A percentile compares a stretch with the other conserved stretches of the same genome.
phyloP scores from a whole-genome alignment of 2,888 invertebrate species.

The Metalampra italica region DNA sequence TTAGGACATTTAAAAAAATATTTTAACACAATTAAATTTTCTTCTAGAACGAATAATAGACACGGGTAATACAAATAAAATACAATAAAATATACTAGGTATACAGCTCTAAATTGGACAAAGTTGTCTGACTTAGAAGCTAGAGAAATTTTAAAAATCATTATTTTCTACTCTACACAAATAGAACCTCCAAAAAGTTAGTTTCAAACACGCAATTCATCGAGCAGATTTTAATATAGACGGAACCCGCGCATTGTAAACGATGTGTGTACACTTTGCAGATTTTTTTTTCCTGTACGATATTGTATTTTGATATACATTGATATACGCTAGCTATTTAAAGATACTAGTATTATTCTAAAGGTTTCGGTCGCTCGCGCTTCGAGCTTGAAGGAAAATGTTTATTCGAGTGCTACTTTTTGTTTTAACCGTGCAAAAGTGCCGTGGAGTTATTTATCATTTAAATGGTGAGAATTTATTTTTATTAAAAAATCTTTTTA shows the following conservation, averaged over 20 bases:
- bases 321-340: neutral
- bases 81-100: too few species aligned
- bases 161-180: too few species aligned
- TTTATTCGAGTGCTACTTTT: neutral
- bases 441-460: conserved; percentile 20
- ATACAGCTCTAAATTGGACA: too few species aligned
- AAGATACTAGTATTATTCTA: neutral
- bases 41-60: too few species aligned
- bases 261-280: neutral
- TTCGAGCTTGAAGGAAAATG: neutral
- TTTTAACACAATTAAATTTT: too few species aligned
- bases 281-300: neutral
- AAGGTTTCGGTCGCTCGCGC: neutral
- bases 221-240: too few species aligned
- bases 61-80: too few species aligned
- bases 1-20: too few species aligned
- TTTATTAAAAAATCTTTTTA: neutral
- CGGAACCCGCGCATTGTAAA: neutral
- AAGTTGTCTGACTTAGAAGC: too few species aligned
- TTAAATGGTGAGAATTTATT: conserved; percentile 24
- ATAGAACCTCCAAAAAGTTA: too few species aligned
- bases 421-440: conserved; percentile 2
- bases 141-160: too few species aligned
- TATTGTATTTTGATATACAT: neutral
- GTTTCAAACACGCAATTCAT: too few species aligned